phyloP scores from a whole-genome alignment of 1,140 invertebrate species.

The Cydia strobilella region DNA sequence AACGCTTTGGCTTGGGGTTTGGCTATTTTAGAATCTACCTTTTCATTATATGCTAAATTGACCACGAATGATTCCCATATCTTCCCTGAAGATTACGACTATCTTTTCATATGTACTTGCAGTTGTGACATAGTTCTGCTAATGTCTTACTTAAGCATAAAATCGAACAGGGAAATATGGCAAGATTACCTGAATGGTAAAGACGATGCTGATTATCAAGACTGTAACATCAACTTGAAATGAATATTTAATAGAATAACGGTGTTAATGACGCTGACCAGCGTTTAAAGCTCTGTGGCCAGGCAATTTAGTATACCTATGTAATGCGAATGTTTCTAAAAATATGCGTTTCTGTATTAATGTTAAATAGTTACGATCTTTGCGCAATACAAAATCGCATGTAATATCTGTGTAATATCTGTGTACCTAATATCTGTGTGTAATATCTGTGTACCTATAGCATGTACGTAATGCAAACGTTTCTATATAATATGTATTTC shows the following conservation, averaged over 20 bases:
- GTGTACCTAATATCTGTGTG: no score
- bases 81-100: neutral
- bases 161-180: conserved; percentile 10
- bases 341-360: no score
- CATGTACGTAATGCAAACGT: no score
- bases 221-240: conserved; percentile 8
- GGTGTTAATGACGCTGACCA: no score
- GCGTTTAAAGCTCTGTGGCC: no score
- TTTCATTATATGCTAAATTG: neutral
- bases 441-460: no score
- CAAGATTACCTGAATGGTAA: neutral
- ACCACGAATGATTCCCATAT: neutral
- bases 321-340: no score
- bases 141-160: neutral
- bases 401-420: no score
- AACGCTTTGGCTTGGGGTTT: conserved; percentile 12
- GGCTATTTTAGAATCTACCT: neutral
- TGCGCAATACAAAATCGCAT: no score
- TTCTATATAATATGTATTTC: no score
- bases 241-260: neutral
- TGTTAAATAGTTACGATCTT: no score
- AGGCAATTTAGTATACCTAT: no score
- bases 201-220: conserved; percentile 2
- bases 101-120: neutral
- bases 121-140: neutral